Percentiles rank a stretch among this genome's conserved stretches.
These are phyloP conservation scores for Didymodactylos carnosus DNA, from an alignment of 2,888 invertebrate genomes.

Conservation along the genomic window DNA sequence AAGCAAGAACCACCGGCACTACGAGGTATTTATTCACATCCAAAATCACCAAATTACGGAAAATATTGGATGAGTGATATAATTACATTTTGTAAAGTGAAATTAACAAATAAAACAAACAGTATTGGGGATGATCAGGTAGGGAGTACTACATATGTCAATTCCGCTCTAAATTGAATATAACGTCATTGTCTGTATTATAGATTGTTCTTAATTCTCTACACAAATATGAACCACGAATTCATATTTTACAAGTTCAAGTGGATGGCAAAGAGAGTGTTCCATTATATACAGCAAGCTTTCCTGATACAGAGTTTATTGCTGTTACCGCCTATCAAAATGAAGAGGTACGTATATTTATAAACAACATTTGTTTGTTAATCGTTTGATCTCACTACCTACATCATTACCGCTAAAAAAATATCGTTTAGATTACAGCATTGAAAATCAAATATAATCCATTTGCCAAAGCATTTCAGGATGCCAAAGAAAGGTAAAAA, in stretches of 20 bases:
- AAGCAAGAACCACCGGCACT: constrained; percentile 59
- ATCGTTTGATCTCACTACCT: too few species aligned
- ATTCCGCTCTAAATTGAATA: neutral
- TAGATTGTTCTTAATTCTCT: constrained; percentile 66
- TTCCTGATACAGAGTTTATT: constrained; percentile 86
- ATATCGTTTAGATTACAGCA: constrained; percentile 47
- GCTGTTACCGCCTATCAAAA: constrained; percentile 97
- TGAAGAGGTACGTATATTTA: constrained; percentile 50
- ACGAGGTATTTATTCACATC: constrained; percentile 75
- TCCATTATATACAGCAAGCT: constrained; percentile 59
- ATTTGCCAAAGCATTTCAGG: constrained; percentile 76
- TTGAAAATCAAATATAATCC: constrained; percentile 92
- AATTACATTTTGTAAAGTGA: constrained; percentile 74
- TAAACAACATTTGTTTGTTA: neutral
- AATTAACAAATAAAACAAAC: constrained; percentile 62
- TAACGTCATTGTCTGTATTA: too few species aligned
- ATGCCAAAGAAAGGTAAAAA: neutral
- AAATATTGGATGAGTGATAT: constrained; percentile 86
- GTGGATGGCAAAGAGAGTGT: constrained; percentile 43
- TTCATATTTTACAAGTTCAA: constrained; percentile 54
- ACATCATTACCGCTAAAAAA: too few species aligned
- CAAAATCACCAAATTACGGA: constrained; percentile 78
- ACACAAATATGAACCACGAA: constrained; percentile 85
- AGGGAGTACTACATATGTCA: neutral
- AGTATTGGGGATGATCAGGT: constrained; percentile 59